Percentiles rank a stretch among this genome's conserved stretches.
phyloP scores from a whole-genome alignment of 2,888 invertebrate species.

The Globia sparganii region DNA sequence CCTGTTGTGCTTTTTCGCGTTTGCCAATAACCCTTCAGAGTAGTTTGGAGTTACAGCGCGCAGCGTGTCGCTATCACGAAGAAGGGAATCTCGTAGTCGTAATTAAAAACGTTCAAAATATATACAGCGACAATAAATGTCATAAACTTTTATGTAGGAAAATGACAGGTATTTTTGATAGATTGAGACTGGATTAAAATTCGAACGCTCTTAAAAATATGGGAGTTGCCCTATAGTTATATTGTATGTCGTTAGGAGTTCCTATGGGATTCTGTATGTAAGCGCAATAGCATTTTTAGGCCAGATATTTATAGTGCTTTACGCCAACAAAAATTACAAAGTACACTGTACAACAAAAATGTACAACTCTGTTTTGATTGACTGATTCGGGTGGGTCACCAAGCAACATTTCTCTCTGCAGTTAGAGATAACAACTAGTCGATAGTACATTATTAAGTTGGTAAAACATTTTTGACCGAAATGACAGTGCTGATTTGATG shows the following conservation, averaged over 20 bases:
- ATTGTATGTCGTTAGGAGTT: neutral
- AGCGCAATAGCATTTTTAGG: neutral
- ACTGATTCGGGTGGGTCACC: slow-evolving; percentile 20
- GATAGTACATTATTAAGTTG: slow-evolving; percentile 14
- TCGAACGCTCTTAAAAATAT: too few species aligned
- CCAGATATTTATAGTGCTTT: neutral
- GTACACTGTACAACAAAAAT: slow-evolving; percentile 11
- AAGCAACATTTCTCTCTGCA: neutral
- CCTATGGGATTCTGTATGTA: too few species aligned
- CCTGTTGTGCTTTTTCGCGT: neutral
- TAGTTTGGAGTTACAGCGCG: neutral
- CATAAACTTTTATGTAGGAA: too few species aligned
- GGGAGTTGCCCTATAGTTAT: neutral
- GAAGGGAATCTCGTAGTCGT: too few species aligned
- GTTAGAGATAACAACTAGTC: slow-evolving; percentile 13
- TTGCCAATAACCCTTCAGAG: neutral
- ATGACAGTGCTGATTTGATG: neutral
- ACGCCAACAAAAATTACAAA: neutral
- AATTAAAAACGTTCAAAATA: too few species aligned
- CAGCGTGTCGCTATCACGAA: neutral
- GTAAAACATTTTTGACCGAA: slow-evolving; percentile 29
- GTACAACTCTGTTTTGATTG: slow-evolving; percentile 14
- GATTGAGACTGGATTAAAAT: too few species aligned
- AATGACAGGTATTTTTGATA: too few species aligned
- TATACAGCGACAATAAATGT: too few species aligned